Conservation (phyloP, 2,888 invertebrate species). For the Aphidoletes aphidimyza region DNA sequence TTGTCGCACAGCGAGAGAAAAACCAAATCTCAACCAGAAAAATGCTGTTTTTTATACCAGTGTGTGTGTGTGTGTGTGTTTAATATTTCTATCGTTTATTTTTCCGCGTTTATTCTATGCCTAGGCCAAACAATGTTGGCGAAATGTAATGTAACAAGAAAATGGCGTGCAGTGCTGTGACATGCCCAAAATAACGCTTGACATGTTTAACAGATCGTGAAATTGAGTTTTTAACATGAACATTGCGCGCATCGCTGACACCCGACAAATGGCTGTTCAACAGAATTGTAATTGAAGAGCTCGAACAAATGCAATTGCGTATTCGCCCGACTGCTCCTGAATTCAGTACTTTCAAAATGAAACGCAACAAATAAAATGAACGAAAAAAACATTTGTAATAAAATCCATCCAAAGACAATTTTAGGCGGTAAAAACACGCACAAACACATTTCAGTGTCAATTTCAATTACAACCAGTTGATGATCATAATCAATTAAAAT, state of each 20-base stretch:
- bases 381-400: not conserved
- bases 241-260: not conserved
- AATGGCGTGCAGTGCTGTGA: not conserved
- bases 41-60: not conserved
- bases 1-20: not conserved
- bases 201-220: constrained; percentile 54
- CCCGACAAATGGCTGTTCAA: constrained; percentile 32
- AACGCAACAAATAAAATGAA: not conserved
- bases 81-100: not conserved
- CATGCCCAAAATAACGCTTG: constrained; percentile 24
- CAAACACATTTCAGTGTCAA: not conserved
- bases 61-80: not conserved
- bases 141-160: not conserved
- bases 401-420: not conserved
- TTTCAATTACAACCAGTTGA: not conserved
- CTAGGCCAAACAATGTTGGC: too few relatives aligned
- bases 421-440: not conserved
- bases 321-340: too few relatives aligned
- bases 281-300: not conserved
- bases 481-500: not conserved
- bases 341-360: not conserved
- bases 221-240: constrained; percentile 54
- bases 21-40: not conserved
- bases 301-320: not conserved
- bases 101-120: too few relatives aligned